Percentiles rank a stretch among this genome's conserved stretches.
These are phyloP conservation scores for Neodiprion virginianus DNA, from an alignment of 1,140 invertebrate genomes.

Conservation along the genomic window DNA sequence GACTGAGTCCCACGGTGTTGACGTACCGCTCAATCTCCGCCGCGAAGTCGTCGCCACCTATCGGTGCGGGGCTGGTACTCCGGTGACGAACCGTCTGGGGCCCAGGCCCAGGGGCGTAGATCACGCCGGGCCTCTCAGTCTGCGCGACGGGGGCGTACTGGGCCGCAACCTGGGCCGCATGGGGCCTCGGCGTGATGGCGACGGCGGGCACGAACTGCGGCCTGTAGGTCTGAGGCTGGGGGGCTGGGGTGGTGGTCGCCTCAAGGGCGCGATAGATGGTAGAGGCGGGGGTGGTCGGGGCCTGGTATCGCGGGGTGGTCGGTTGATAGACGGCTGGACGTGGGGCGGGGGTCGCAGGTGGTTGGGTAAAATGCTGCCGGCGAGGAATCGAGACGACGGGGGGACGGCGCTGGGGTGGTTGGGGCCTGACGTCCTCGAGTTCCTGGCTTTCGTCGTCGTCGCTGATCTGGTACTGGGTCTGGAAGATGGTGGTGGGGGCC, in stretches of 20 bases:
- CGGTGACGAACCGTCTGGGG: conserved; percentile 51
- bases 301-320: conserved; percentile 55
- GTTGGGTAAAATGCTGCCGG: conserved; percentile 44
- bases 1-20: conserved; percentile 71
- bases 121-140: conserved; percentile 58
- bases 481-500: conserved; percentile 70
- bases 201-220: conserved; percentile 43
- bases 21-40: conserved; percentile 80
- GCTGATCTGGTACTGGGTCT: conserved; percentile 69
- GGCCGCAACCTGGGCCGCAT: conserved; percentile 69
- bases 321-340: conserved; percentile 55
- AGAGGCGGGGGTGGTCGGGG: conserved; percentile 45
- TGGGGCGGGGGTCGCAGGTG: conserved; percentile 39
- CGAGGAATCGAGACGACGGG: conserved; percentile 49
- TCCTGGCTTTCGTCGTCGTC: conserved; percentile 65
- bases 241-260: conserved; percentile 59
- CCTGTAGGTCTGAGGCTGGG: conserved; percentile 51
- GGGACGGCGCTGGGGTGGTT: conserved; percentile 47
- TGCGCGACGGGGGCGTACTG: conserved; percentile 64
- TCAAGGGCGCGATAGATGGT: conserved; percentile 56
- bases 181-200: conserved; percentile 69
- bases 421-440: conserved; percentile 65
- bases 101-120: conserved; percentile 41
- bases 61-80: conserved; percentile 50
- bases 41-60: conserved; percentile 71